Evolutionary conservation across 2,113 vertebrate species (phyloP).

Genomic region (Antigone vipio): DNA sequence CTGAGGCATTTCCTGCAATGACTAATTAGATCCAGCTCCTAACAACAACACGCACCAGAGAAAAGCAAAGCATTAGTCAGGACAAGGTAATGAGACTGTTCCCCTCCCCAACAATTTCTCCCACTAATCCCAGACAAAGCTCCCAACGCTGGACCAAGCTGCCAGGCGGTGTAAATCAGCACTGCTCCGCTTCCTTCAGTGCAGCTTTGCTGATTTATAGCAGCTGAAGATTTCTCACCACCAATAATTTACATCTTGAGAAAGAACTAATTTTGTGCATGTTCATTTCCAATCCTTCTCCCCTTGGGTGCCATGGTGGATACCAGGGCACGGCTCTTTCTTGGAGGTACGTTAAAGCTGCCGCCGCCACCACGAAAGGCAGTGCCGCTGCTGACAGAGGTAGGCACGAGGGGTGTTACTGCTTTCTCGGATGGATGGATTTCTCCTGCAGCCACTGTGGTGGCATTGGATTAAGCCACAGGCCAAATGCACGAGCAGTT

Average conservation of each 20-base stretch:
- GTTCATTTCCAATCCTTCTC: not conserved
- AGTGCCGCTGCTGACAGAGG: not conserved
- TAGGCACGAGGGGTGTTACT: not conserved
- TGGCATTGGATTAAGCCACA: not conserved
- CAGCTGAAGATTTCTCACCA: not conserved
- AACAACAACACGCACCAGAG: not conserved
- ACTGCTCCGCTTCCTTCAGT: not conserved
- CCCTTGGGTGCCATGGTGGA: not conserved
- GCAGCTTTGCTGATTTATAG: not conserved
- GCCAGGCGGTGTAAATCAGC: not conserved
- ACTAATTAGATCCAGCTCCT: conserved; percentile 6
- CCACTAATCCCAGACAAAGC: not conserved
- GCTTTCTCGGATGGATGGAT: not conserved
- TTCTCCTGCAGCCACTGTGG: not conserved
- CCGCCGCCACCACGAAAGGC: not conserved
- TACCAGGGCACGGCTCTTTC: not conserved
- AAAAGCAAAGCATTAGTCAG: not conserved
- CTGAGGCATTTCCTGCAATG: not conserved
- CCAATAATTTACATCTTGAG: not conserved
- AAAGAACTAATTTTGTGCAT: not conserved
- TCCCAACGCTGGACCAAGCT: rapidly evolving
- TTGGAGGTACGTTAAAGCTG: not conserved
- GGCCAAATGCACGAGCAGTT: not conserved
- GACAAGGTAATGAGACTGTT: not conserved
- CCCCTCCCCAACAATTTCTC: not conserved